Conservation (phyloP, 1,140 invertebrate species). For the Homarus americanus region DNA sequence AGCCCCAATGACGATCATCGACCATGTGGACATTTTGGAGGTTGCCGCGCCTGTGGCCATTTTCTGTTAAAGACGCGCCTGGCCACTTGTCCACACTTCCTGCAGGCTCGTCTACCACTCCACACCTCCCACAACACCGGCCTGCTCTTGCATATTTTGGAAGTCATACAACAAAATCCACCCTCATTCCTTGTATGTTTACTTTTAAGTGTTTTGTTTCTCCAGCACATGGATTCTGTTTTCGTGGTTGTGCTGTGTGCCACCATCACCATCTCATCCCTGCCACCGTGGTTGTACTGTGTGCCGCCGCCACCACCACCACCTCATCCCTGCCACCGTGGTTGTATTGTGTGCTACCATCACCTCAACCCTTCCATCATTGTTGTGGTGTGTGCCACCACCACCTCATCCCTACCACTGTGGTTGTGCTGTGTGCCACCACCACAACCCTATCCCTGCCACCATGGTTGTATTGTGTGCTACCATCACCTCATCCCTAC, state of each 20-base stretch:
- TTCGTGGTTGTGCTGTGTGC: constrained; percentile 29
- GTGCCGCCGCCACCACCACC: not conserved
- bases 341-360: not conserved
- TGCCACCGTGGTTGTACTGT: not conserved
- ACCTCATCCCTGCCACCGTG: not conserved
- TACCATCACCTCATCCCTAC: constrained; percentile 1
- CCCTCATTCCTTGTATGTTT: constrained; percentile 71
- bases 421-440: not conserved
- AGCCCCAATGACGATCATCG: not conserved
- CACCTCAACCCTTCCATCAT: constrained; percentile 6
- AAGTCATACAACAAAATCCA: constrained; percentile 21
- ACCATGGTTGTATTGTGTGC: not conserved
- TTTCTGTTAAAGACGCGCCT: not conserved
- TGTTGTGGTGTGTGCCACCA: too few relatives aligned
- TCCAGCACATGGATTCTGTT: constrained; percentile 45
- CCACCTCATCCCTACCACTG: not conserved
- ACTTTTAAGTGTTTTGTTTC: constrained; percentile 52
- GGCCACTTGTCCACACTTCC: not conserved
- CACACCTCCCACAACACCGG: constrained; percentile 10
- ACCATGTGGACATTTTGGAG: not conserved
- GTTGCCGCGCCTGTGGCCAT: constrained; percentile 1
- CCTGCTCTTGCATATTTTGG: constrained; percentile 8
- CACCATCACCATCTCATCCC: not conserved
- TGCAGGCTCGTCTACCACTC: not conserved
- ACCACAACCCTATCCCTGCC: constrained; percentile 12